Base-by-base conservation (phyloP, 2,113 vertebrate genomes). In the Poecile atricapillus region DNA sequence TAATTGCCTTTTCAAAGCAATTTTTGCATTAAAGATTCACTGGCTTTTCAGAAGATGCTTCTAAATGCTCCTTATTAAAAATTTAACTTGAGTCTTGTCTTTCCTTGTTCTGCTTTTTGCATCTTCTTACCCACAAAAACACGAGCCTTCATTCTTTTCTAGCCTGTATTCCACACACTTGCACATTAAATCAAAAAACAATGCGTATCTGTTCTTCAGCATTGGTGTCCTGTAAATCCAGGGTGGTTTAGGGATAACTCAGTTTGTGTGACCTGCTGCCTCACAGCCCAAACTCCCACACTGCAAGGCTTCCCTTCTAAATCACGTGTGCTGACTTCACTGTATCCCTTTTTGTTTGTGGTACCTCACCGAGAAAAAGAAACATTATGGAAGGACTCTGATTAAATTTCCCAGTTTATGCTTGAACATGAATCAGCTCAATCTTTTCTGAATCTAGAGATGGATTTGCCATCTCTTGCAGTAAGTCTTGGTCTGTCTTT, bases 1-100 rank as follows among this genome's bases (percentile, higher is more conserved):
- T 94, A 96, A 96, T 84, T 95, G 94, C 80, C 80, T 95, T 97
- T 97, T 96, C 1, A 0, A 88, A 83, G 87, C 83, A 79, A 76
- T 95, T 96, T 95, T 84, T 95, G 46, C 94, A 93, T 95, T 96
- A 97, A 97, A 94, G 87, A 91, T 97, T 97, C 86, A 95, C 91
- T 68, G 73, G 60, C 73, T 95, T 93, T 91, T 76, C 77, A 89
- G 94, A 94, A 92, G 94, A 94, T 94, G 88, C 85, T 94, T 89
- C 91, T 91, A 85, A 94, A 95, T 91, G 60, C 20, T 96, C 44
- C 62, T 53, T 84, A 92, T 96, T 79, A 97, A 96, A 96, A 93
- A 91, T 97, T 94, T 91, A 95, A 49, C 53, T 58, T n/a, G 11
- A 78, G 8, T 58, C 89, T 92, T 80, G 74, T 85, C 67, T 93